Conservation (phyloP, 2,888 invertebrate genomes). For the Alsophila aescularia region DNA sequence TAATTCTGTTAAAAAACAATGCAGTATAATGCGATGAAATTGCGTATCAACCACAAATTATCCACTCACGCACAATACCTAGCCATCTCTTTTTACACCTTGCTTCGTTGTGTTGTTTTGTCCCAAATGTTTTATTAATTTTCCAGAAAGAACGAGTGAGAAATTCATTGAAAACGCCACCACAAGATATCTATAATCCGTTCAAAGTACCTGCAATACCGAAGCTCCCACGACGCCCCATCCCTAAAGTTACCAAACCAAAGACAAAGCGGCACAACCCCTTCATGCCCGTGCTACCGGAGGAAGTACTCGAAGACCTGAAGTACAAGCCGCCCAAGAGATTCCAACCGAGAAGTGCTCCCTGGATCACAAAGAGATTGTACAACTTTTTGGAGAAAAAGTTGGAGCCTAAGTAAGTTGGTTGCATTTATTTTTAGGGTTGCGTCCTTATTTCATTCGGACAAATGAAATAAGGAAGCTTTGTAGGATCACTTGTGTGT, state of each 20-base stretch:
- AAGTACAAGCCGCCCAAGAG: constrained; percentile 74
- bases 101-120: too few species aligned
- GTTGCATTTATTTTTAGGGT: background rate
- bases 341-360: constrained; percentile 63
- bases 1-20: too few species aligned
- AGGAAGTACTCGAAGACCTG: constrained; percentile 63
- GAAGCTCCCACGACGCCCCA: constrained; percentile 28
- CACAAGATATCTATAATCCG: constrained; percentile 37
- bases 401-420: constrained; percentile 68
- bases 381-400: constrained; percentile 72
- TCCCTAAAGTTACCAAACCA: constrained; percentile 38
- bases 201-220: constrained; percentile 59
- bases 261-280: constrained; percentile 47
- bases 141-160: constrained; percentile 59
- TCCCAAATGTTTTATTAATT: background rate
- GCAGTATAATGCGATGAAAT: too few species aligned
- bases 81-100: too few species aligned
- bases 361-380: constrained; percentile 72
- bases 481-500: too few species aligned
- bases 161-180: constrained; percentile 50
- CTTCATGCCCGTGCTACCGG: constrained; percentile 49
- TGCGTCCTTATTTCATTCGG: too few species aligned
- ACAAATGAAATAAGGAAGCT: too few species aligned
- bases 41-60: too few species aligned
- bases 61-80: too few species aligned